Evolutionary conservation across 2,888 invertebrate species (phyloP), one percentile per base, ranked within the genome.

Genomic region (Caenorhabditis angaria): DNA sequence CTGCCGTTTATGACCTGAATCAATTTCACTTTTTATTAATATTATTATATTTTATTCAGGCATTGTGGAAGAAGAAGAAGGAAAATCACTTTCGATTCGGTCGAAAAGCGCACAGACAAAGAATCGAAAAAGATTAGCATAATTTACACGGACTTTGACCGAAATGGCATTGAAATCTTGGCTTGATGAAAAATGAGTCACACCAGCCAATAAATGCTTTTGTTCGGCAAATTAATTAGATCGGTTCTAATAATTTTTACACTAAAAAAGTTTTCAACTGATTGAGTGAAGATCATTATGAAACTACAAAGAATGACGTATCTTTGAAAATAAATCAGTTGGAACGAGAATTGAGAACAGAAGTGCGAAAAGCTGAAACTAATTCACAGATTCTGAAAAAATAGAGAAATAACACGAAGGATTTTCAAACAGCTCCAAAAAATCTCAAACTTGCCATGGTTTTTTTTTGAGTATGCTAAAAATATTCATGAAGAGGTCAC

Each of bases 1-100:
- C 41, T 41, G 41, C 41, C 41, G 41, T 41, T 41, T 41, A 41
- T 41, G 41, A 41, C 41, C 41, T 41, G 41, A 41, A 41, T 41
- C 41, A 41, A 41, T 41, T 41, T 41, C 41, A 41, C 41, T 41
- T 41, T n/a, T n/a, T n/a, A n/a, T n/a, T n/a, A n/a, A n/a, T n/a
- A n/a, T n/a, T n/a, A n/a, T n/a, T n/a, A n/a, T n/a, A n/a, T n/a
- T n/a, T 41, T 41, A 6, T 18, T 3, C 41, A 41, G 3, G 8
- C 41, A 12, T 41, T 32, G 5, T 32, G 32, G 6, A 10, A 10
- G 10, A 5, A 10, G 10, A 32, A 10, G 32, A 32, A 32, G 32
- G 32, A 32, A 2, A 41, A n/a, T n/a, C n/a, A n/a, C n/a, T n/a
- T n/a, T n/a, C n/a, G n/a, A n/a, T n/a, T n/a, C n/a, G n/a, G n/a